phyloP scores from a whole-genome alignment of 2,888 invertebrate genomes.

The Nymphalis polychloros region DNA sequence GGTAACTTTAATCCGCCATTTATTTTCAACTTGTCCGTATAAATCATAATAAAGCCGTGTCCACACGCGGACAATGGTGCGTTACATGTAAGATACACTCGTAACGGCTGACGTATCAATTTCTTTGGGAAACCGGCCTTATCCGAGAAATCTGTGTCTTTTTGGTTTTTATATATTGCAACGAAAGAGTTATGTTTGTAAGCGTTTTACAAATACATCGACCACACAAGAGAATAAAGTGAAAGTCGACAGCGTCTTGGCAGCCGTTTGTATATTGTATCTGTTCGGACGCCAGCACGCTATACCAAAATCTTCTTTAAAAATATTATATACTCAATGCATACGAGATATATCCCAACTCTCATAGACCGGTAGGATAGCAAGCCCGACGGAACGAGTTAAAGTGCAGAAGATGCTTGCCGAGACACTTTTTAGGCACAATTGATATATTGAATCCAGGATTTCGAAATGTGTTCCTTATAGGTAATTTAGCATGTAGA shows the following conservation, averaged over 20 bases:
- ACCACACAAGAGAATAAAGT: slow-evolving; percentile 24
- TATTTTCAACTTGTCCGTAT: slow-evolving; percentile 37
- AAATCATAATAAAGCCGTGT: slow-evolving; percentile 47
- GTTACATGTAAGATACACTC: slow-evolving; percentile 44
- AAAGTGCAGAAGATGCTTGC: too few relatives aligned
- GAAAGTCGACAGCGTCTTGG: slow-evolving; percentile 15
- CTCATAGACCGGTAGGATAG: too few relatives aligned
- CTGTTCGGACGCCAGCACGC: background rate
- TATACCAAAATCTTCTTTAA: background rate
- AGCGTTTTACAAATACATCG: slow-evolving; percentile 34
- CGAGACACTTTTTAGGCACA: too few relatives aligned
- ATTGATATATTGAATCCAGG: too few relatives aligned
- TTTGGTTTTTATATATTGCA: slow-evolving; percentile 41
- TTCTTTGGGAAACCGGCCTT: slow-evolving; percentile 44
- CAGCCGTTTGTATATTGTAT: background rate
- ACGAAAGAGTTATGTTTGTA: slow-evolving; percentile 29
- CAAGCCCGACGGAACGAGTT: too few relatives aligned
- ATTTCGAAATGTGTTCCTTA: too few relatives aligned
- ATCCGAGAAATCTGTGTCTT: slow-evolving; percentile 40
- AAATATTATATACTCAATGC: background rate
- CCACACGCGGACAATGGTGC: slow-evolving; percentile 46
- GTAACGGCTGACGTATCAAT: slow-evolving; percentile 54
- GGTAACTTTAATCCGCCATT: slow-evolving; percentile 40
- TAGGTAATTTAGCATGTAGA: too few relatives aligned
- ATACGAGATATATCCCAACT: too few relatives aligned